Percentiles rank a stretch among this genome's conserved stretches.
Evolutionary conservation across 35 echinoderm and acorn worm genomes (phyloP).

Genomic region (Stichopus chloronotus): DNA sequence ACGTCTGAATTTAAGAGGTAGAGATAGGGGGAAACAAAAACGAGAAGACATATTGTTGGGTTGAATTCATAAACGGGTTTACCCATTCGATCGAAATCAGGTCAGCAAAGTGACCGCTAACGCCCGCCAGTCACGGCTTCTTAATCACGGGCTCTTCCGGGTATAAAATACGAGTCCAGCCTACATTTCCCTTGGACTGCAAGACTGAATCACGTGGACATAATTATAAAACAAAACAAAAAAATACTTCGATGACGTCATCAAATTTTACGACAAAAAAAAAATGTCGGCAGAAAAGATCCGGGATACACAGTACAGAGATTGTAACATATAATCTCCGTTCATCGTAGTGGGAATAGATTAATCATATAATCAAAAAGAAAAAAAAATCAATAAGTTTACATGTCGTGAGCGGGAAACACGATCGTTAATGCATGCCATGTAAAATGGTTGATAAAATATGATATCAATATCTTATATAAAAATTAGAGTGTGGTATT

Average conservation of each 20-base stretch:
- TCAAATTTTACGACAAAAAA: background rate
- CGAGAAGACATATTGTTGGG: conserved; percentile 7
- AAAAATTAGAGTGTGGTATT: too few species aligned
- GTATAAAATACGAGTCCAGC: conserved; percentile 19
- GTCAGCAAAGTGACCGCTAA: conserved; percentile 43
- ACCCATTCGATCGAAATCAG: conserved; percentile 38
- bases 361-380: too few species aligned
- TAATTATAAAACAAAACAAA: background rate
- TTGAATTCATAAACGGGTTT: conserved; percentile 53
- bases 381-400: too few species aligned
- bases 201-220: background rate
- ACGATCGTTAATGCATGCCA: too few species aligned
- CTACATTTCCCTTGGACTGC: conserved; percentile 14
- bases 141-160: conserved; percentile 43
- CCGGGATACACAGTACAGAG: too few species aligned
- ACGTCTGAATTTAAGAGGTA: conserved; percentile 44
- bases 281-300: background rate
- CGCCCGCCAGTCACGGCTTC: conserved; percentile 26
- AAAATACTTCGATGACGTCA: background rate
- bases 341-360: too few species aligned
- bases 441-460: too few species aligned
- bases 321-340: too few species aligned
- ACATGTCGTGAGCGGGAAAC: too few species aligned
- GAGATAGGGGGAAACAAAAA: background rate
- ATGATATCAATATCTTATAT: too few species aligned